Base-by-base conservation (phyloP, 1,140 invertebrate genomes). In the Capitella teleta region DNA sequence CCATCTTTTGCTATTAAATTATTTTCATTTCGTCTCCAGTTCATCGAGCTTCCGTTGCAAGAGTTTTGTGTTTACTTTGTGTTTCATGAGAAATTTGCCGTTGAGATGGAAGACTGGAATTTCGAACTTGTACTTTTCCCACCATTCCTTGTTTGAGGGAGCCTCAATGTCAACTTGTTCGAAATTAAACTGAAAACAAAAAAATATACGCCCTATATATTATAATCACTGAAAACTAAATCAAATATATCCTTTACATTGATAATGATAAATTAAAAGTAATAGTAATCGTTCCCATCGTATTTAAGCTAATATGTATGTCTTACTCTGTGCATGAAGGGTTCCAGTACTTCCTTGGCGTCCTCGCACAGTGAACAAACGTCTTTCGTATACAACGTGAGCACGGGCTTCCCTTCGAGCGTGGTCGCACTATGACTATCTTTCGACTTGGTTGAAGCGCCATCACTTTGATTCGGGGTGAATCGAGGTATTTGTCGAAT, bases 101-200 rank as follows among this genome's bases (percentile, higher is more conserved):
- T 91, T 83, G 4, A 90, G 75, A 73, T 88, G 85, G 60, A 91
- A 72, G 12, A 91, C 87, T 42, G 88, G 87, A 61, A 91, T 90
- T 65, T 91, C 86, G 66, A 82, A 78, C 49, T 80, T 77, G 62
- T 89, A 93, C n/a, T 86, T 72, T 48, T 80, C 71, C 46, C 80
- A 73, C 77, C 80, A 87, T 48, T 77, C 72, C 45, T 83, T 61
- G 66, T 90, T 88, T 61, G 79, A 81, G 58, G 78, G 76, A 14
- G 74, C 67, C 12, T 78, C 79, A 26, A 91, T 91, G 67, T 88
- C 80, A 42, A 91, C 77, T 69, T 82, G 79, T 69, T 83, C 73
- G 4, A 70, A 52, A n/a, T 52, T 24, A 54, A 65, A 63, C 61
- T 67, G 60, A 44, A 66, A 60, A 25, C 49, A 28, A 40, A 40